Evolutionary conservation across 2,888 invertebrate species (phyloP).

Genomic region (Caenorhabditis japonica): DNA sequence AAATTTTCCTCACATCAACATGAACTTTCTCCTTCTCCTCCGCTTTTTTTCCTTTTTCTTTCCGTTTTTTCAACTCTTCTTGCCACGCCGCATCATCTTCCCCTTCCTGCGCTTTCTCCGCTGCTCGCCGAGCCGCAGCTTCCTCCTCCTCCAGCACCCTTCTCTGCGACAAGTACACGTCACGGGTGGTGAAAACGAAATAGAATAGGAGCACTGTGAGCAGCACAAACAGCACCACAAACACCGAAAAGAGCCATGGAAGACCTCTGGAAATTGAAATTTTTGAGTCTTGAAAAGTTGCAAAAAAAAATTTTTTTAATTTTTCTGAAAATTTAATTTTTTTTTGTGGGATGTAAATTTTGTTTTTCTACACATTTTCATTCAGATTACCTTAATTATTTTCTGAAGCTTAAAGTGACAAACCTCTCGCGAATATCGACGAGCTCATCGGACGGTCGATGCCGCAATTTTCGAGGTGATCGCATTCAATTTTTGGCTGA

Average conservation of each 20-base stretch:
- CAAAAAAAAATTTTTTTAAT: neutral
- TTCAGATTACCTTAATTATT: too few species aligned
- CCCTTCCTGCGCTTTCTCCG: slow-evolving; percentile 12
- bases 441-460: slow-evolving; percentile 54
- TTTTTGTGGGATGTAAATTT: neutral
- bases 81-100: slow-evolving; percentile 2
- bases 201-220: slow-evolving; percentile 48
- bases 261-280: slow-evolving; percentile 41
- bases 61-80: slow-evolving; percentile 21
- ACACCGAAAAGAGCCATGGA: slow-evolving; percentile 58
- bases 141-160: slow-evolving; percentile 21
- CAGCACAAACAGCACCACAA: slow-evolving; percentile 50
- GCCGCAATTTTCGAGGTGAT: slow-evolving; percentile 44
- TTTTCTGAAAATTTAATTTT: slow-evolving; percentile 8
- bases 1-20: slow-evolving; percentile 53
- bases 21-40: slow-evolving; percentile 35
- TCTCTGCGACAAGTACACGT: slow-evolving; percentile 43
- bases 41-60: slow-evolving; percentile 8
- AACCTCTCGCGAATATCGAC: slow-evolving; percentile 54
- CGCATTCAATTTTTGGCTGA: slow-evolving; percentile 32
- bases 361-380: too few species aligned
- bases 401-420: too few species aligned
- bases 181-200: slow-evolving; percentile 48
- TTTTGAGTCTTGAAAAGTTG: neutral
- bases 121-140: slow-evolving; percentile 14